These are phyloP conservation scores for Anolis apletophallus DNA, from an alignment of 2,797 vertebrate species.

Conservation along the genomic window DNA sequence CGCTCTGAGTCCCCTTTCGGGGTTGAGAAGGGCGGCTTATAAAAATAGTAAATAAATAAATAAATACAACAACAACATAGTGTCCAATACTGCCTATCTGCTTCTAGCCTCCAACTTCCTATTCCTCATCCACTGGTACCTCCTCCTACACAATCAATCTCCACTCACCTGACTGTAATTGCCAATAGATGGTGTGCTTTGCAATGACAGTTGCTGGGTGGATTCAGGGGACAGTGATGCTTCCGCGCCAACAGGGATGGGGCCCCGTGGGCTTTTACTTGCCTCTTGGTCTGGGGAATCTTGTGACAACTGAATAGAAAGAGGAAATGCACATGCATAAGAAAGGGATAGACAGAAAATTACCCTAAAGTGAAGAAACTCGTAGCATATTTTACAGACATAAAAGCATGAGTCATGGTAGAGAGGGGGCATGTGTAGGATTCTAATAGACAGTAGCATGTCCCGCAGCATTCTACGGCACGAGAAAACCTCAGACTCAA, in stretches of 20 bases:
- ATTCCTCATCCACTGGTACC: neutral
- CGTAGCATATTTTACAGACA: neutral
- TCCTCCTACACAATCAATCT: neutral
- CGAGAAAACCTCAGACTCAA: rapidly evolving
- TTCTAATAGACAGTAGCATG: neutral
- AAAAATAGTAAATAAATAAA: no score
- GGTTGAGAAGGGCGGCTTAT: no score
- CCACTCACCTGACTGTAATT: constrained; percentile 80
- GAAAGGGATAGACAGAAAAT: constrained; percentile 55
- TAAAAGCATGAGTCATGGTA: no score
- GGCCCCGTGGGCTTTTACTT: constrained; percentile 82
- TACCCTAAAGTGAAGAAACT: constrained; percentile 48
- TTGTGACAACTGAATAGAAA: constrained; percentile 75
- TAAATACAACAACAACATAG: no score
- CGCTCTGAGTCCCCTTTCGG: no score
- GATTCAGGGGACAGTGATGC: constrained; percentile 79
- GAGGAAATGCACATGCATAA: constrained; percentile 47
- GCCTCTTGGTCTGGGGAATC: constrained; percentile 83
- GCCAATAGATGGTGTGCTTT: constrained; percentile 77
- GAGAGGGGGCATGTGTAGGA: constrained; percentile 2
- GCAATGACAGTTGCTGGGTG: constrained; percentile 76
- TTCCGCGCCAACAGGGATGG: constrained; percentile 78
- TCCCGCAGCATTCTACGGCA: neutral
- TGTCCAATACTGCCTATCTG: neutral
- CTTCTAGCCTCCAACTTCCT: neutral